phyloP scores from a whole-genome alignment of 1,140 invertebrate species.

The Tetramorium simillimum region DNA sequence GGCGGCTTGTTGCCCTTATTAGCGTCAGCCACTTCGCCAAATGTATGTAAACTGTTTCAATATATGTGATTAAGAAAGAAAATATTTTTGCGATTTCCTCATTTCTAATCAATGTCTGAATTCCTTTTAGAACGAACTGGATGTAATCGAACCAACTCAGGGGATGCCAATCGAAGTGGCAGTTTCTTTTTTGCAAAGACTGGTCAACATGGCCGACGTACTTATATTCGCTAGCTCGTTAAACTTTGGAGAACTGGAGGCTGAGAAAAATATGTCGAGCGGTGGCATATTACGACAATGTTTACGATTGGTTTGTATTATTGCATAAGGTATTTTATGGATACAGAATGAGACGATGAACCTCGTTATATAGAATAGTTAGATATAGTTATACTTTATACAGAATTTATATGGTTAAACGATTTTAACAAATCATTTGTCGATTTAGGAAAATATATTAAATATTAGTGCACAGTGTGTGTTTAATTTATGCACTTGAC shows the following conservation, averaged over 20 bases:
- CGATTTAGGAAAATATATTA: slow-evolving; percentile 23
- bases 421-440: slow-evolving; percentile 4
- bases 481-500: slow-evolving; percentile 34
- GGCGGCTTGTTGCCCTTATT: slow-evolving; percentile 98
- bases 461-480: slow-evolving; percentile 30
- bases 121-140: slow-evolving; percentile 95
- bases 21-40: slow-evolving; percentile 99
- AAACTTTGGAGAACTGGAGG: slow-evolving; percentile 98
- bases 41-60: slow-evolving; percentile 89
- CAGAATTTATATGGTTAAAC: not conserved
- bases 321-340: slow-evolving; percentile 47
- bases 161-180: slow-evolving; percentile 99
- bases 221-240: slow-evolving; percentile 98
- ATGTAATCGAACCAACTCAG: slow-evolving; percentile 99
- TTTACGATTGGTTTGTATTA: slow-evolving; percentile 93
- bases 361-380: slow-evolving; percentile 30
- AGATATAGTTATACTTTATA: slow-evolving; percentile 31
- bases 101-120: slow-evolving; percentile 61
- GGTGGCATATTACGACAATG: slow-evolving; percentile 99
- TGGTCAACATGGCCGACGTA: slow-evolving; percentile 99
- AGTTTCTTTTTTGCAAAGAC: slow-evolving; percentile 97
- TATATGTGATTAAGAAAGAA: not conserved
- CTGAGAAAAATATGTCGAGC: slow-evolving; percentile 99
- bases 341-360: slow-evolving; percentile 21
- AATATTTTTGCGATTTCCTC: slow-evolving; percentile 15